A percentile compares a stretch with the other conserved stretches of the same genome.
Conservation (phyloP, 23 tunicate species). For the Halocynthia roretzi region DNA sequence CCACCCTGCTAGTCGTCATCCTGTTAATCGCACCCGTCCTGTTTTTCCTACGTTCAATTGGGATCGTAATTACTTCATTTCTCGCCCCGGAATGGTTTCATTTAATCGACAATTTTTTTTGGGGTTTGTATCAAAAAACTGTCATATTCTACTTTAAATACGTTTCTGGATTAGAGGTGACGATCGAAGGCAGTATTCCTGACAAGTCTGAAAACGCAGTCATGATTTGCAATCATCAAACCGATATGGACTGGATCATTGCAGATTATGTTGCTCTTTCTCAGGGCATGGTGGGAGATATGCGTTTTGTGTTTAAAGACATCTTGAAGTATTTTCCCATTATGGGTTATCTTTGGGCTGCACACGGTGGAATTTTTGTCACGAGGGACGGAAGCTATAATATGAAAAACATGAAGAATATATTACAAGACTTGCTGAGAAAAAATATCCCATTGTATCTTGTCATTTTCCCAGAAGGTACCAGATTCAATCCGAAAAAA, state of each 20-base stretch:
- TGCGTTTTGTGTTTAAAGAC: slow-evolving; percentile 57
- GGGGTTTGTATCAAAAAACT: slow-evolving; percentile 49
- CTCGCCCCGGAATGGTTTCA: slow-evolving; percentile 26
- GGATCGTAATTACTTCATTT: neutral
- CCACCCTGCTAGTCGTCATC: too few species aligned
- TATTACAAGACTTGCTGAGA: slow-evolving; percentile 4
- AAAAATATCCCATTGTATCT: neutral
- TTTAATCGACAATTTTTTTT: slow-evolving; percentile 32
- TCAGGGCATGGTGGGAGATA: slow-evolving; percentile 45
- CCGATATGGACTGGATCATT: slow-evolving; percentile 62
- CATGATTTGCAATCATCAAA: slow-evolving; percentile 60
- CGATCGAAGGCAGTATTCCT: slow-evolving; percentile 40
- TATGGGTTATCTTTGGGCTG: slow-evolving; percentile 53
- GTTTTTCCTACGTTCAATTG: too few species aligned
- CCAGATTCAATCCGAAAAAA: slow-evolving; percentile 34
- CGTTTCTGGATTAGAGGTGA: slow-evolving; percentile 35
- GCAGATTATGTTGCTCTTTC: slow-evolving; percentile 42
- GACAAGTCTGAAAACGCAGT: slow-evolving; percentile 37
- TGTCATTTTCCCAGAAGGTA: slow-evolving; percentile 40
- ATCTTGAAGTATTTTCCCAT: slow-evolving; percentile 43
- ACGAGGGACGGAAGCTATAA: slow-evolving; percentile 52
- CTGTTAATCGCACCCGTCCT: too few species aligned
- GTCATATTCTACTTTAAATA: slow-evolving; percentile 55
- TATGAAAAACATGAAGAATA: slow-evolving; percentile 38
- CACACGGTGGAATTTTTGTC: slow-evolving; percentile 54